Base-by-base conservation (phyloP, 2,888 invertebrate species). In the Therioaphis trifolii region DNA sequence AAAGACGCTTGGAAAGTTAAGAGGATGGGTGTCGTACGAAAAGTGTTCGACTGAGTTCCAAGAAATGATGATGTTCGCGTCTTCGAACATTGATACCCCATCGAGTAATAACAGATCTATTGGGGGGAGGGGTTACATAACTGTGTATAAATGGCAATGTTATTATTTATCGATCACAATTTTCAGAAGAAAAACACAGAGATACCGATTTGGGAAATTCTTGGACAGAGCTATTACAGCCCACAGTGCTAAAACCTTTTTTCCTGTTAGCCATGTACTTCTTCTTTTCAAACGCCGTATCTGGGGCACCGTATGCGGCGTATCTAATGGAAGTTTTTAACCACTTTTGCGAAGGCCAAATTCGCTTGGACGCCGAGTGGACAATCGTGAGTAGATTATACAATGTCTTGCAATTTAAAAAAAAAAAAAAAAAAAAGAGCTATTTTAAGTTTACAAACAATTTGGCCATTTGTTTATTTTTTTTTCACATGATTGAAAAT, bases 11-110 rank as follows among this genome's bases (percentile, higher is more conserved):
- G 90, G 91, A 85, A 90, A 90, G 85, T 88, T 92, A 1, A 88
- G 91, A 84, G 91, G 91, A 5, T 91, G 91, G 91, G 89, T 90
- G 0, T 35, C 89, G 18, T 90, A 91, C 0, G 89, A 89, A 84
- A 89, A 89, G n/a, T 91, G 91, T 0, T 88, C 89, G 85, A 88
- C 90, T 71, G 91, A 91, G 86, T 90, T 91, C 80, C 88, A 90
- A 21, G 88, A 90, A 68, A 89, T 91, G 4, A 85, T 90, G 0
- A 87, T 89, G 85, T 91, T 91, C 86, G 9, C 74, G 49, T 61
- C 63, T 0, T 15, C n/a, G 0, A 66, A 78, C 18, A 35, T n/a
- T n/a, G n/a, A 35, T 18, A 40, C 46, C 24, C 4, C 49, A n/a
- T 24, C 68, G 3, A 69, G 55, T 55, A 68, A 68, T 69, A 46